Evolutionary conservation across 2,797 vertebrate genomes (phyloP).

Genomic region (Chiroxiphia lanceolata): DNA sequence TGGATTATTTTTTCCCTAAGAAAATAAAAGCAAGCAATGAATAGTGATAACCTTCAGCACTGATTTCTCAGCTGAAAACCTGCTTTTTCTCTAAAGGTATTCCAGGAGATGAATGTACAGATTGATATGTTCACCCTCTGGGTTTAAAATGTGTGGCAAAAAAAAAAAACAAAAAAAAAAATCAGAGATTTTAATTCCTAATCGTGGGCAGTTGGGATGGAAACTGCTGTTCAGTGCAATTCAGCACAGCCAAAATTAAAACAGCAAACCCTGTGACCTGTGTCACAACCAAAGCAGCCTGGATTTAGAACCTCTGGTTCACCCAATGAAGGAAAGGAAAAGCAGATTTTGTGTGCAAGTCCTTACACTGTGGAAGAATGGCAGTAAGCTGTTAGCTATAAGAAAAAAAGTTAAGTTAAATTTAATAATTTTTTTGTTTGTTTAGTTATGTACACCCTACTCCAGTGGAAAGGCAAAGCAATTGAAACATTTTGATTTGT

Average conservation of each 20-base stretch:
- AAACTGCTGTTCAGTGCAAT: neutral
- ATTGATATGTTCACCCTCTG: neutral
- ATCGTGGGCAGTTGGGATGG: neutral
- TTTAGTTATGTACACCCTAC: neutral
- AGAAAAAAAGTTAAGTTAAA: neutral
- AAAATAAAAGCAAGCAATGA: neutral
- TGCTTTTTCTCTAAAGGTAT: neutral
- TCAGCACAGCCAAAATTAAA: neutral
- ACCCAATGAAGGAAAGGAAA: neutral
- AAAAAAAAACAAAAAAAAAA: neutral
- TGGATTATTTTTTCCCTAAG: neutral
- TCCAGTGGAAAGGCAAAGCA: neutral
- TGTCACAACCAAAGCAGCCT: neutral
- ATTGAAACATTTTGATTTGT: neutral
- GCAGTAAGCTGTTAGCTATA: neutral
- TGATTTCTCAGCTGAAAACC: neutral
- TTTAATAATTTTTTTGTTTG: neutral
- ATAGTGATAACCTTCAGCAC: neutral
- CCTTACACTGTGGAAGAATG: rapidly evolving
- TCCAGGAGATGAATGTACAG: neutral
- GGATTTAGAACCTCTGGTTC: neutral
- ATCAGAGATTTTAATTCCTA: neutral
- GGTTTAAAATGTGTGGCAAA: rapidly evolving
- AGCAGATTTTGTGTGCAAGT: neutral
- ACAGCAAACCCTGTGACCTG: neutral